A percentile compares a stretch with the other conserved stretches of the same genome.
Evolutionary conservation across 2,888 invertebrate species (phyloP).

Genomic region (Phyto melanocephala): DNA sequence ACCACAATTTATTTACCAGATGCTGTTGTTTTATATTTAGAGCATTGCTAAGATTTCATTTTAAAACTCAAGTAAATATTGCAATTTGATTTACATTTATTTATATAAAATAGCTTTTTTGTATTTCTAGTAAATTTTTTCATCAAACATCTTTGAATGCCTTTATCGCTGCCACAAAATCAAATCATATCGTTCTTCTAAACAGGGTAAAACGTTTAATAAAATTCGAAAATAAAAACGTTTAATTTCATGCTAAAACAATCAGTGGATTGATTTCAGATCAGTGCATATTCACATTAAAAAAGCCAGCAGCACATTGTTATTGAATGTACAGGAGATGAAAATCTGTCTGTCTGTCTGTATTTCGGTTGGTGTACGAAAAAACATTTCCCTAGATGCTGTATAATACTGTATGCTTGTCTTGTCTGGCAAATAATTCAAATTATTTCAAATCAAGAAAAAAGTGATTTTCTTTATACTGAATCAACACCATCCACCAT

Average conservation of each 20-base stretch:
- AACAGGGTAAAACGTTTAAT: background rate
- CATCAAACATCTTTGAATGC: too few relatives aligned
- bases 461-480: constrained; percentile 37
- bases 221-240: background rate
- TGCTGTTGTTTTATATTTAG: constrained; percentile 2
- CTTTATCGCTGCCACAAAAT: too few relatives aligned
- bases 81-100: constrained; percentile 13
- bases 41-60: constrained; percentile 59
- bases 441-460: constrained; percentile 30
- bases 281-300: constrained; percentile 41
- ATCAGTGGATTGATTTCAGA: constrained; percentile 56
- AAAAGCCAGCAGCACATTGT: background rate
- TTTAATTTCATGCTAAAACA: constrained; percentile 18
- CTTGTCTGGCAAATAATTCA: background rate
- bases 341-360: background rate
- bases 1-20: constrained; percentile 55
- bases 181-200: background rate
- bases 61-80: constrained; percentile 1
- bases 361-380: too few relatives aligned
- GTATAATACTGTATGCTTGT: constrained; percentile 9
- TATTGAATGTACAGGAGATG: background rate
- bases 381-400: background rate
- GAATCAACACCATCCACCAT: background rate
- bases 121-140: background rate
- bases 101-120: background rate